Evolutionary conservation across 2,113 vertebrate genomes (phyloP).

Genomic region (Callaeas wilsoni): DNA sequence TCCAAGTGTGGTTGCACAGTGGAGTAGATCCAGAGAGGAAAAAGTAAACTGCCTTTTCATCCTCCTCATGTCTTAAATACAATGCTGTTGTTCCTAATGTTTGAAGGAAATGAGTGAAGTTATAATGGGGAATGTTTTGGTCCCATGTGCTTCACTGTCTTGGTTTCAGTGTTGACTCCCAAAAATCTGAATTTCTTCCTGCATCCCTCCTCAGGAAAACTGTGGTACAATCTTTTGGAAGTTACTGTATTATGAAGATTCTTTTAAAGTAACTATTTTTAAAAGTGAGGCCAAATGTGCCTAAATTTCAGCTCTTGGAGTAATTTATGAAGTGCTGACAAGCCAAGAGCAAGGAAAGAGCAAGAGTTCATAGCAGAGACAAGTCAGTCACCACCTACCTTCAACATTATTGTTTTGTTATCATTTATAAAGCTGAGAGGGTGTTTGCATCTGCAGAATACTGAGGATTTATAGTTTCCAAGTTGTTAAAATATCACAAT

Average conservation of each 20-base stretch:
- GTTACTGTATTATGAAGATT: not conserved
- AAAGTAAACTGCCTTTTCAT: not conserved
- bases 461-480: slow-evolving; percentile 34
- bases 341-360: slow-evolving; percentile 70
- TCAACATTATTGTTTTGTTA: slow-evolving; percentile 19
- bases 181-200: not conserved
- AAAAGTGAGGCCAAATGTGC: slow-evolving; percentile 33
- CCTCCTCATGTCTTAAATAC: not conserved
- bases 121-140: not conserved
- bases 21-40: not conserved
- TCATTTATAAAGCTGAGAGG: slow-evolving; percentile 29
- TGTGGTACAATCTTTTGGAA: not conserved
- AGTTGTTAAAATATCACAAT: slow-evolving; percentile 20
- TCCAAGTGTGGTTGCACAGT: not conserved
- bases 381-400: slow-evolving; percentile 57
- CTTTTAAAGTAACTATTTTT: not conserved
- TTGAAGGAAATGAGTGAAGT: not conserved
- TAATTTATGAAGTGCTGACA: slow-evolving; percentile 80
- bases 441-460: not conserved
- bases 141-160: not conserved
- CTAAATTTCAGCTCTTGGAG: slow-evolving; percentile 46
- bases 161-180: not conserved
- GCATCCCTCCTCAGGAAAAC: not conserved
- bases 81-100: not conserved
- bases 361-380: slow-evolving; percentile 68